Percentiles rank a stretch among this genome's conserved stretches.
Conservation (phyloP, 2,113 vertebrate species). For the Diphyllodes magnificus region DNA sequence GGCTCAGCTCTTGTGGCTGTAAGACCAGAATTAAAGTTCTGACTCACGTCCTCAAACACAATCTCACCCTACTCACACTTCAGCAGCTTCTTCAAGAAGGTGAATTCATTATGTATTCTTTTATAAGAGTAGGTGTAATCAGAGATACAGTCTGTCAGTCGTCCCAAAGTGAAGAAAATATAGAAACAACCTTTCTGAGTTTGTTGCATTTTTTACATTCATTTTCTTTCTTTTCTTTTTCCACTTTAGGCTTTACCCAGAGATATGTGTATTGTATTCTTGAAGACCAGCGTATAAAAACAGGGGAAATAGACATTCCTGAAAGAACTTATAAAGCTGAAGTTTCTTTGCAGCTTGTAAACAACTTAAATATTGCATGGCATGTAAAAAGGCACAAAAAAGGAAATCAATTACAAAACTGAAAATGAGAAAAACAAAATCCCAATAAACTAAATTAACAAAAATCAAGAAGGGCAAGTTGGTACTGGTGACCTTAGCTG, state of each 20-base stretch:
- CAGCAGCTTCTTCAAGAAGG: neutral
- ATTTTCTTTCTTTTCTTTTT: neutral
- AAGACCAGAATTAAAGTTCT: neutral
- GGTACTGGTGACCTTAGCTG: conserved; percentile 47
- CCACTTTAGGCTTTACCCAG: neutral
- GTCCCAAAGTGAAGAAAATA: neutral
- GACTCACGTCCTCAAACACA: neutral
- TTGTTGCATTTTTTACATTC: neutral
- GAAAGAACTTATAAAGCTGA: neutral
- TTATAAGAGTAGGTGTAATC: neutral
- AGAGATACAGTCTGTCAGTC: neutral
- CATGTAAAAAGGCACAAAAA: conserved; percentile 14
- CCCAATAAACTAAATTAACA: conserved; percentile 70
- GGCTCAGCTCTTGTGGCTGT: neutral
- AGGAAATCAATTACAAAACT: conserved; percentile 38
- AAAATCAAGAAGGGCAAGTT: conserved; percentile 62
- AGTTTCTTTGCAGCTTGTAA: neutral
- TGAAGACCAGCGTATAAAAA: neutral
- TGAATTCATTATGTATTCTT: neutral
- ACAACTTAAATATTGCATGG: conserved; percentile 25
- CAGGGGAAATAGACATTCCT: neutral
- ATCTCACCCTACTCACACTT: neutral
- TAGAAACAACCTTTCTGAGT: neutral
- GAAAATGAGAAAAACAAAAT: conserved; percentile 70
- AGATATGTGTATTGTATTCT: neutral